These are phyloP conservation scores for Lithophane ornitopus DNA, from an alignment of 2,888 invertebrate genomes.

Conservation along the genomic window DNA sequence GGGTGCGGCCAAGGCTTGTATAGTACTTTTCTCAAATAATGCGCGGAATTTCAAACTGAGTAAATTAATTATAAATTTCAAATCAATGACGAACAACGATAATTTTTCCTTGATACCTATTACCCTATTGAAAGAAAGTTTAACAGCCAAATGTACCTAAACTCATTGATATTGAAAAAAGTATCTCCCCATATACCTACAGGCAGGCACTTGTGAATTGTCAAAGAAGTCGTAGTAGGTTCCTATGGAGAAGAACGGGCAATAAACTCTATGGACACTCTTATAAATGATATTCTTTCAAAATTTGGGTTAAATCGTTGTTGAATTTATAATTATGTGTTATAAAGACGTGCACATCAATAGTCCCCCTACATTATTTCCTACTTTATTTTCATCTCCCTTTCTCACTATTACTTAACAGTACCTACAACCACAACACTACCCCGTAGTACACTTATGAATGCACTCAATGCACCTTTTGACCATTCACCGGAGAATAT, in stretches of 20 bases:
- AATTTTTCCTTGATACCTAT: background rate
- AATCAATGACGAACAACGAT: no score
- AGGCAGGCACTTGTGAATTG: background rate
- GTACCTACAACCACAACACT: slow-evolving; percentile 1
- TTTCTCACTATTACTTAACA: background rate
- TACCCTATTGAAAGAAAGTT: background rate
- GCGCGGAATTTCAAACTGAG: no score
- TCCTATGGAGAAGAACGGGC: background rate
- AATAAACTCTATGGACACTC: background rate
- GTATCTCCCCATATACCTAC: no score
- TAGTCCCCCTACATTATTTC: background rate
- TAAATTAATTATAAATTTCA: no score
- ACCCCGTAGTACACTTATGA: slow-evolving; percentile 6
- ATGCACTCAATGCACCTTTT: slow-evolving; percentile 46
- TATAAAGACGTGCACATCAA: background rate
- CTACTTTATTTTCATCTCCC: background rate
- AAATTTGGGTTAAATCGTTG: no score
- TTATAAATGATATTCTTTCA: no score
- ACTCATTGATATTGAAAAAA: no score
- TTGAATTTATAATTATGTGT: no score
- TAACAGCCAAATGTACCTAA: background rate
- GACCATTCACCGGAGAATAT: slow-evolving; percentile 40
- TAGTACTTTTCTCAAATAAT: no score
- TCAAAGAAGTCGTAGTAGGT: background rate
- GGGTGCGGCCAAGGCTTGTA: no score